Base-by-base conservation (phyloP, 2,797 vertebrate species). In the Antennarius maculatus region DNA sequence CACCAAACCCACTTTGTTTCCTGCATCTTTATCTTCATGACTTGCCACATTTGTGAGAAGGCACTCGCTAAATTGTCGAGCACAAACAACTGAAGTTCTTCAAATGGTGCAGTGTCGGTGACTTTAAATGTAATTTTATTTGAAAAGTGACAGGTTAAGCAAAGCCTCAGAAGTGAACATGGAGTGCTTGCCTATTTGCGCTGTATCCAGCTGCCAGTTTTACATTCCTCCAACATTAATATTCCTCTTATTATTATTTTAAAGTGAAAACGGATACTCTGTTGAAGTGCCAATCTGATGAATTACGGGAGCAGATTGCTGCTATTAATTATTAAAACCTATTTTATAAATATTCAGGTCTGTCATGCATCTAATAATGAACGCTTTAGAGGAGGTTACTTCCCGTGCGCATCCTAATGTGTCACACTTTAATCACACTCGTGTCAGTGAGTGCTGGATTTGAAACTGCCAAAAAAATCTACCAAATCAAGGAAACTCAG, bases 271-370 rank as follows among this genome's bases (percentile, higher is more conserved):
- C 88, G 91, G 92, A 94, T 94, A 93, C 91, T 93, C 93, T 86
- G 93, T 93, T 94, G 92, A 94, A 94, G 94, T 94, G 94, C 93
- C 94, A 94, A 94, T 94, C 92, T 94, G 93, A 94, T 93, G 93
- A 94, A 94, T 94, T 94, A 94, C 93, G 83, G 94, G 95, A 96
- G 96, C 97, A 98, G 97, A 99, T 99, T 98, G 97, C 96, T 93
- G 96, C 94, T 94, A 98, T 99, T 96, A 99, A 99, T 98, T 97
- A 99, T 98, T 98, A 97, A 99, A 96, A 95, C 93, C 93, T 96
- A 98, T 98, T 94, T 97, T 97, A 99, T 99, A 99, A 98, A 99
- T 99, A 99, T 99, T 98, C 97, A 99, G 97, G 95, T 97, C 95
- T 93, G 94, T 93, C 93, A 94, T 94, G 94, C 94, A 94, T 94